phyloP scores from a whole-genome alignment of 2,113 vertebrate species.

The Vidua chalybeata region DNA sequence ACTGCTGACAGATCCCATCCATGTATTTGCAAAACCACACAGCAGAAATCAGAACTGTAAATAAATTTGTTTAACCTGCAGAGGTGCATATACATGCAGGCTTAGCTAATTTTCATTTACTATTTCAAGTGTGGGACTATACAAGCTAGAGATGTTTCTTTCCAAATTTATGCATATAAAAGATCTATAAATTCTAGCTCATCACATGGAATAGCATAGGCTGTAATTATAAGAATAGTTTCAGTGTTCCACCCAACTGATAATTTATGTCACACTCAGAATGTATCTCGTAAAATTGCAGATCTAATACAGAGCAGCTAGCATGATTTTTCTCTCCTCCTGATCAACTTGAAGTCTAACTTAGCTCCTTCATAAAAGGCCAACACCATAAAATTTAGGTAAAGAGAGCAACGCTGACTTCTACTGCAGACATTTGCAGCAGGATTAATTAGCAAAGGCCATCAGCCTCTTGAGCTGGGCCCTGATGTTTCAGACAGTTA shows the following conservation, averaged over 20 bases:
- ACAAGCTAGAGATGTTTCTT: not conserved
- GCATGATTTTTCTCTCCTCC: not conserved
- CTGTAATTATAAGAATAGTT: not conserved
- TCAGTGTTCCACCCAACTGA: not conserved
- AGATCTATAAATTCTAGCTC: not conserved
- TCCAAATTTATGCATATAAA: not conserved
- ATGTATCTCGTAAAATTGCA: not conserved
- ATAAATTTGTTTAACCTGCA: not conserved
- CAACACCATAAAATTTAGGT: not conserved
- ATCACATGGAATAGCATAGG: not conserved
- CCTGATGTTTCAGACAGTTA: not conserved
- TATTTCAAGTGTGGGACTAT: not conserved
- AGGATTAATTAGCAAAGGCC: not conserved
- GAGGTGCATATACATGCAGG: not conserved
- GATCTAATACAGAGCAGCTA: not conserved
- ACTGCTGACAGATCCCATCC: not conserved
- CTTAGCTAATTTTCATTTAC: not conserved
- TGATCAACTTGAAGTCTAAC: not conserved
- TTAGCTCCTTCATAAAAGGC: not conserved
- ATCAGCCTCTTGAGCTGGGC: not conserved
- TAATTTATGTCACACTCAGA: not conserved
- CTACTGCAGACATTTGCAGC: not conserved
- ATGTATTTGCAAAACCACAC: not conserved
- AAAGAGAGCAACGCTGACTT: not conserved
- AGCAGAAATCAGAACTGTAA: not conserved